Evolutionary conservation across 1,140 invertebrate species (phyloP).

Genomic region (Dinoponera quadriceps): DNA sequence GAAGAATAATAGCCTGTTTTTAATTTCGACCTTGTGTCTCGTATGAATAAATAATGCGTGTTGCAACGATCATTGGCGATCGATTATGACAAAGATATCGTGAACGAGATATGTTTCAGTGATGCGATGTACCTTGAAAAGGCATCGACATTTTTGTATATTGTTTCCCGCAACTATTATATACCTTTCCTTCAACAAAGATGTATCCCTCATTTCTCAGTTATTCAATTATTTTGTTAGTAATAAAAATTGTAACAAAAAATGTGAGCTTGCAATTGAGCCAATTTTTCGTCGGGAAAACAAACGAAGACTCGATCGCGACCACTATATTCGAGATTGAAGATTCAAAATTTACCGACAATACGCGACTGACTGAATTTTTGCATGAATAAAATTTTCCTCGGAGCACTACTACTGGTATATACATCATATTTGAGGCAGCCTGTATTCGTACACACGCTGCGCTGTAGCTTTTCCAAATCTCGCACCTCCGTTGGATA

Average conservation of each 20-base stretch:
- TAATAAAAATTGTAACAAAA: not conserved
- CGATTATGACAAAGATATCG: conserved; percentile 18
- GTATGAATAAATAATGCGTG: not conserved
- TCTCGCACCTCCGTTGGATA: not conserved
- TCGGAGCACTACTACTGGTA: not conserved
- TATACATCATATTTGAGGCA: conserved; percentile 39
- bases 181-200: conserved; percentile 9
- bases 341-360: not conserved
- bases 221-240: not conserved
- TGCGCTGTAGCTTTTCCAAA: conserved; percentile 15
- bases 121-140: not conserved
- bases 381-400: too few species aligned
- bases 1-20: conserved; percentile 17
- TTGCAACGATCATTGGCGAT: conserved; percentile 4
- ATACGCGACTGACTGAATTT: not conserved
- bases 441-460: conserved; percentile 14
- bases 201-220: not conserved
- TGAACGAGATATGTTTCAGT: conserved; percentile 16
- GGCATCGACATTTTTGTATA: conserved; percentile 6
- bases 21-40: not conserved
- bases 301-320: not conserved
- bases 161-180: conserved; percentile 2
- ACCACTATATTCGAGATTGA: not conserved
- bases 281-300: not conserved
- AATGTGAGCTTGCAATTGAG: not conserved